A percentile compares a stretch with the other conserved stretches of the same genome.
Conservation (phyloP, 2,888 invertebrate genomes). For the Gymnocheta viridis region DNA sequence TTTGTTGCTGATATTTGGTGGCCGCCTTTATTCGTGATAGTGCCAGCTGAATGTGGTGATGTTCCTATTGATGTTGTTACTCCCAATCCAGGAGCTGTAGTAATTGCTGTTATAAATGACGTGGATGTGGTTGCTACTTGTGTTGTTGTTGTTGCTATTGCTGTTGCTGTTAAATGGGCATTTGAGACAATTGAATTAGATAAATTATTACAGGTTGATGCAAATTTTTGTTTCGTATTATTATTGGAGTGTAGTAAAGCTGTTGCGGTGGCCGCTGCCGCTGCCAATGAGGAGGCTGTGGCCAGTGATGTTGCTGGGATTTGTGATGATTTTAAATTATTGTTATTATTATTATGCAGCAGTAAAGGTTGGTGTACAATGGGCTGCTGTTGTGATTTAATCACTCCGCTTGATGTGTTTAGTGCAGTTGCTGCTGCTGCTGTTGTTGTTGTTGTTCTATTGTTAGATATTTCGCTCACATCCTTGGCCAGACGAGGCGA, state of each 20-base stretch:
- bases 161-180: constrained; percentile 57
- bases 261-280: constrained; percentile 54
- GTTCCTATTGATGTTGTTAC: constrained; percentile 73
- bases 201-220: constrained; percentile 46
- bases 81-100: constrained; percentile 66
- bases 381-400: constrained; percentile 55
- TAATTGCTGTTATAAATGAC: constrained; percentile 59
- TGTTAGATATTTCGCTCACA: constrained; percentile 67
- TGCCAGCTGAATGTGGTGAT: constrained; percentile 71
- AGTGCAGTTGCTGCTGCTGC: constrained; percentile 36
- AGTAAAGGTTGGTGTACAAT: constrained; percentile 53
- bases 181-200: constrained; percentile 55
- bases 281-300: constrained; percentile 68
- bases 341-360: constrained; percentile 47
- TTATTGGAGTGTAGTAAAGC: constrained; percentile 46
- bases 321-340: constrained; percentile 67
- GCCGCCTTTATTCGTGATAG: constrained; percentile 5
- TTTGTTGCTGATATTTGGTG: constrained; percentile 63
- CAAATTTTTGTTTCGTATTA: constrained; percentile 56
- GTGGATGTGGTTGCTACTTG: constrained; percentile 9
- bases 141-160: constrained; percentile 30
- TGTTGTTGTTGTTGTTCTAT: neutral
- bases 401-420: neutral
- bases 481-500: constrained; percentile 74
- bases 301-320: constrained; percentile 66